Conservation (phyloP, 2,797 vertebrate species). For the Eulemur rubriventer region DNA sequence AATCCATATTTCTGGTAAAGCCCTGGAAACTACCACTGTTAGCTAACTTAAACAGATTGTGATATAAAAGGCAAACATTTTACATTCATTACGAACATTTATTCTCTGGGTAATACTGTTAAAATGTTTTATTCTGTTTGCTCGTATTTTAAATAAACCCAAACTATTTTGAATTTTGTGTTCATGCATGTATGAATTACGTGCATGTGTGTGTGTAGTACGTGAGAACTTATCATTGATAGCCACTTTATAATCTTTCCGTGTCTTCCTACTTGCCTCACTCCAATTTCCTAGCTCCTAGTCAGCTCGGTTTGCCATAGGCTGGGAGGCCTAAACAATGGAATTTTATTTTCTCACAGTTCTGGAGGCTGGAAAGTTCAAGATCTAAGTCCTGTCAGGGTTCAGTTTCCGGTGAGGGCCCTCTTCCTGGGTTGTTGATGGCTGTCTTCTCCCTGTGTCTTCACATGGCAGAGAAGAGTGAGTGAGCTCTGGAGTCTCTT, state of each 20-base stretch:
- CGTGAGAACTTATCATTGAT: not conserved
- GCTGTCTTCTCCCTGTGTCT: not conserved
- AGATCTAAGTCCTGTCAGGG: not conserved
- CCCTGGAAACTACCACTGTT: not conserved
- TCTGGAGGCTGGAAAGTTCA: not conserved
- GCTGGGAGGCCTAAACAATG: not conserved
- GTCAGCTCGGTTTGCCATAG: not conserved
- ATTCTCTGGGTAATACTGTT: not conserved
- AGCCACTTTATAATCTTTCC: not conserved
- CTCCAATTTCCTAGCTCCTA: not conserved
- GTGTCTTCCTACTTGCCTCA: not conserved
- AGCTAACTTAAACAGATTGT: not conserved
- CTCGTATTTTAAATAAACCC: not conserved
- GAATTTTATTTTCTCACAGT: not conserved
- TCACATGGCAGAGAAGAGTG: not conserved
- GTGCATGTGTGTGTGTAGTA: too few relatives aligned
- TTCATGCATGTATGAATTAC: not conserved
- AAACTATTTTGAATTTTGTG: not conserved
- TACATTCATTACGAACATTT: not conserved
- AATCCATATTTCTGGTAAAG: not conserved
- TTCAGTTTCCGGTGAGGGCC: not conserved
- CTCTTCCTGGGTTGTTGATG: not conserved
- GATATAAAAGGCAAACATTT: not conserved
- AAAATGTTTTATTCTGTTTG: conserved; percentile 7
- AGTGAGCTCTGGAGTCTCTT: not conserved